Conservation (phyloP, 1,140 invertebrate genomes). For the Sarcophaga peregrina region DNA sequence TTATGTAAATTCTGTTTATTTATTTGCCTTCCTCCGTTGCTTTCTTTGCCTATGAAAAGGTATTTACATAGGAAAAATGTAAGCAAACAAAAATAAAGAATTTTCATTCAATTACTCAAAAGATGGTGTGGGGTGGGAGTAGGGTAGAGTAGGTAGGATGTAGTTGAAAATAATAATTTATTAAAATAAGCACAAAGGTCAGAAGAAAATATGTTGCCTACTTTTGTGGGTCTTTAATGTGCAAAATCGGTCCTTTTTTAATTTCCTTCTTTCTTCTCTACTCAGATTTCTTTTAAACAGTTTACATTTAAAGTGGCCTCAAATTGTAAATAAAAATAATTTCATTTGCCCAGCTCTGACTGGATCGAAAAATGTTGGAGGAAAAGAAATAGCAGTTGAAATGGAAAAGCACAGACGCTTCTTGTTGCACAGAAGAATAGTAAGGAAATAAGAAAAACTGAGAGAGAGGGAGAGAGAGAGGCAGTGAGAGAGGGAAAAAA, state of each 20-base stretch:
- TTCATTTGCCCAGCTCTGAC: conserved; percentile 8
- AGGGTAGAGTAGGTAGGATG: too few species aligned
- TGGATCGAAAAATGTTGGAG: background rate
- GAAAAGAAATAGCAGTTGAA: background rate
- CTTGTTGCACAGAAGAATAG: too few species aligned
- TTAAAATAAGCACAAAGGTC: background rate
- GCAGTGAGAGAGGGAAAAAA: too few species aligned
- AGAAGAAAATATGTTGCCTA: conserved; percentile 7
- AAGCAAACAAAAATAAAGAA: background rate
- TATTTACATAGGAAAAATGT: background rate
- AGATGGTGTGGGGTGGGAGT: background rate
- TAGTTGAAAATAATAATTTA: too few species aligned
- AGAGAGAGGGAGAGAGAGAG: too few species aligned
- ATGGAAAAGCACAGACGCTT: background rate
- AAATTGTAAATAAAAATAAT: conserved; percentile 40
- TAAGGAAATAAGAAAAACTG: too few species aligned
- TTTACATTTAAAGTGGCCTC: conserved; percentile 29
- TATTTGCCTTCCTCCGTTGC: too few species aligned
- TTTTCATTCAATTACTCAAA: conserved; percentile 37
- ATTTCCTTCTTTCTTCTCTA: background rate
- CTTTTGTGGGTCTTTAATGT: conserved; percentile 7
- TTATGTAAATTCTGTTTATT: too few species aligned
- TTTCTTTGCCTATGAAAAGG: background rate
- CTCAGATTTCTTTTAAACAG: background rate
- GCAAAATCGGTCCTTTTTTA: background rate